Evolutionary conservation across 2,888 invertebrate species (phyloP).

Genomic region (Tortricodes alternella): DNA sequence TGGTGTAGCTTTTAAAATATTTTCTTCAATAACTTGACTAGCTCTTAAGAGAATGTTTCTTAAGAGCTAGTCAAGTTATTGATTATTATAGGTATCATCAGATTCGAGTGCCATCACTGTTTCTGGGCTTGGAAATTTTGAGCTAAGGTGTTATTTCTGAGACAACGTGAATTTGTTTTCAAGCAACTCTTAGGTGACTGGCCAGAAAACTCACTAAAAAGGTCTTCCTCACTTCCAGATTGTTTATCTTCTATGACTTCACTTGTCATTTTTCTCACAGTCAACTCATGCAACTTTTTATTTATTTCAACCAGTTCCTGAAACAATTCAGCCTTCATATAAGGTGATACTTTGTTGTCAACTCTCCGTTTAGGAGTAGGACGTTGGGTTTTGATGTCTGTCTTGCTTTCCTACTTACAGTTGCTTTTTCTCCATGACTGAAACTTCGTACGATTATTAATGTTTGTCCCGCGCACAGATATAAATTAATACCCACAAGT

Average conservation of each 20-base stretch:
- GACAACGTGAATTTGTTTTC: conserved; percentile 55
- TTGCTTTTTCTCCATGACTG: too few relatives aligned
- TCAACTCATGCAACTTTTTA: conserved; percentile 66
- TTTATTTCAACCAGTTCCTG: conserved; percentile 73
- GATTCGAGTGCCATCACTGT: conserved; percentile 69
- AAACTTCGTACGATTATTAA: too few relatives aligned
- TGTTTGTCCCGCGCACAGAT: too few relatives aligned
- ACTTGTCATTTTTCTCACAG: conserved; percentile 51
- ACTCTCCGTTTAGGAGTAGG: conserved; percentile 59
- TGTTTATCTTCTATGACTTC: conserved; percentile 45
- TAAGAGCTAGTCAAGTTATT: too few relatives aligned
- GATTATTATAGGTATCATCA: conserved; percentile 79
- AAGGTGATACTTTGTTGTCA: conserved; percentile 47
- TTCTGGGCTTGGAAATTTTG: conserved; percentile 67
- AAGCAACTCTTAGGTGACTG: conserved; percentile 64
- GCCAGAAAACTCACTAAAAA: conserved; percentile 63
- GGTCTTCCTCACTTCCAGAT: conserved; percentile 69
- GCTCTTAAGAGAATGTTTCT: too few relatives aligned
- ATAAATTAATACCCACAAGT: too few relatives aligned
- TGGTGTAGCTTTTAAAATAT: conserved; percentile 49
- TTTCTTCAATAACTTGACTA: conserved; percentile 75
- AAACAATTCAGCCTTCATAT: conserved; percentile 65
- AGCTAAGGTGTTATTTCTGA: conserved; percentile 72
- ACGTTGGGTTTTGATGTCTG: conserved; percentile 55
- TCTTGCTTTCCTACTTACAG: conserved; percentile 63